phyloP scores from a whole-genome alignment of 2,113 vertebrate genomes.

The Zosterops hypoxanthus region DNA sequence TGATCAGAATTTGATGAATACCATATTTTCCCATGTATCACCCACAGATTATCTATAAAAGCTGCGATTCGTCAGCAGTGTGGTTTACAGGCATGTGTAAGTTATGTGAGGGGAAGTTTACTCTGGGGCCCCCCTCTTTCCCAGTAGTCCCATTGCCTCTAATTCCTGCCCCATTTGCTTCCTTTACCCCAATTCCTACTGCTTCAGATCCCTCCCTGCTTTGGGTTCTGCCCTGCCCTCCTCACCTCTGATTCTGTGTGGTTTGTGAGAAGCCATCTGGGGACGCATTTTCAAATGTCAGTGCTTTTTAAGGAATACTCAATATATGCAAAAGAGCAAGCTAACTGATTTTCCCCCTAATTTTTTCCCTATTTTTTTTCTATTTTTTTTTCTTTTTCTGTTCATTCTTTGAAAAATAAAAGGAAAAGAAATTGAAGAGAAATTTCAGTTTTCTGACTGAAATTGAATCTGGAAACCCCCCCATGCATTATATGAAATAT shows the following conservation, averaged over 20 bases:
- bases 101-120: not conserved
- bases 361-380: too few relatives aligned
- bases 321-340: not conserved
- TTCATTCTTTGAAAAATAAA: not conserved
- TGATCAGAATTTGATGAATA: constrained; percentile 21
- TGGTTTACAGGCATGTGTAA: not conserved
- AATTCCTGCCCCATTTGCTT: not conserved
- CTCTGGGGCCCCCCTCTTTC: not conserved
- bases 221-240: not conserved
- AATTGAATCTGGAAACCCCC: not conserved
- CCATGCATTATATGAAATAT: not conserved
- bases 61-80: not conserved
- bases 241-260: not conserved
- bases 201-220: not conserved
- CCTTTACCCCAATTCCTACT: not conserved
- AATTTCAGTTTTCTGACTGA: not conserved
- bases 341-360: rapidly evolving
- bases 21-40: constrained; percentile 11
- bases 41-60: constrained; percentile 48
- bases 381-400: too few relatives aligned
- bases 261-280: not conserved
- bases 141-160: not conserved
- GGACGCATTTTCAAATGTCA: not conserved
- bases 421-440: not conserved
- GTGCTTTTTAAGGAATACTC: not conserved